Conservation (phyloP, 30 jellyfish, hydroid and myxozoan genomes). For the Clytia hemisphaerica region DNA sequence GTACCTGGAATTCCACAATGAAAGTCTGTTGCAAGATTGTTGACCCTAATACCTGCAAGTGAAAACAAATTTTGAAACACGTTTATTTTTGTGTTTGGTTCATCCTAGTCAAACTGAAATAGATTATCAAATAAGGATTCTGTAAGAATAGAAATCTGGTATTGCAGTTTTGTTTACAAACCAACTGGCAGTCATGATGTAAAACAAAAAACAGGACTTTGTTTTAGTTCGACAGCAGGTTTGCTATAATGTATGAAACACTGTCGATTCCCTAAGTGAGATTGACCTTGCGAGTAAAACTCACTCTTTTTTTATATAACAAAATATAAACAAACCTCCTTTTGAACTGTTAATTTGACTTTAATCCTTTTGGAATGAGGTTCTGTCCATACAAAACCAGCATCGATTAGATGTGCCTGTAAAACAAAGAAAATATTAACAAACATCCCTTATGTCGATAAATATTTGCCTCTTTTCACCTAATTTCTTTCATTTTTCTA, state of each 20-base stretch:
- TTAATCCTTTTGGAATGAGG: slow-evolving; percentile 95
- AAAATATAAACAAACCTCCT: slow-evolving; percentile 54
- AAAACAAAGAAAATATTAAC: background rate
- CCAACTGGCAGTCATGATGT: background rate
- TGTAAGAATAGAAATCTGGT: too few relatives aligned
- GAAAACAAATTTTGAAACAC: background rate
- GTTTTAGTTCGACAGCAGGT: too few relatives aligned
- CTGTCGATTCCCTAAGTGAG: background rate
- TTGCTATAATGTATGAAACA: too few relatives aligned
- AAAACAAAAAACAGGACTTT: too few relatives aligned
- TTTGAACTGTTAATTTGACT: slow-evolving; percentile 86
- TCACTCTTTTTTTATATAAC: background rate
- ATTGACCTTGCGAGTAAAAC: background rate
- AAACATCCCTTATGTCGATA: too few relatives aligned
- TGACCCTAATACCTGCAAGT: slow-evolving; percentile 81
- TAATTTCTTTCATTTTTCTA: too few relatives aligned
- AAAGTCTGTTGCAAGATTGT: slow-evolving; percentile 92
- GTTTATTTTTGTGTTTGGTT: background rate
- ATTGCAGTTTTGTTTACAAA: too few relatives aligned
- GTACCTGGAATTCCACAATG: slow-evolving; percentile 89
- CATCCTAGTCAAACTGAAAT: background rate
- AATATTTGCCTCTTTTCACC: too few relatives aligned
- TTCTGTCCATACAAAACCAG: slow-evolving; percentile 97
- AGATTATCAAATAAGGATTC: background rate
- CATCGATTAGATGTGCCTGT: slow-evolving; percentile 89